Evolutionary conservation across 2,113 vertebrate species (phyloP), one percentile per base, ranked within the genome.

Genomic region (Engraulis encrasicolus): DNA sequence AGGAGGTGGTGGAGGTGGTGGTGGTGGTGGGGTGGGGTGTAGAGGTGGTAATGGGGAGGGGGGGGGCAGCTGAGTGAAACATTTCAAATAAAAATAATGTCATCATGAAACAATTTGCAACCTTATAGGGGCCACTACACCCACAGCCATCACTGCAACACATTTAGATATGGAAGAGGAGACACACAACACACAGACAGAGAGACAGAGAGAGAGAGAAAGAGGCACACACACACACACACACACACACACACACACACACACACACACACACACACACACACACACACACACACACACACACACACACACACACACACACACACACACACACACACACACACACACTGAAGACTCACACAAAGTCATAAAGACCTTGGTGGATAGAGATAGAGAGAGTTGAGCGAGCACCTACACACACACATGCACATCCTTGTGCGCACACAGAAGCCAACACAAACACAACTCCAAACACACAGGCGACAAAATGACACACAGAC

Each of bases 51-150:
- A 20, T 52, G 50, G 15, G 50, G 50, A 20, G 54, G n/a, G n/a
- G n/a, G 54, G 54, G 54, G 54, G 5, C 27, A 87, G 81, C 48
- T 58, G 81, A 88, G 87, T 86, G 87, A 88, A 89, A 93, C 92
- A 91, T 91, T 92, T 92, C 88, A 91, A 90, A 91, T 83, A 87
- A 90, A 83, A 88, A 89, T 89, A 89, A 90, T 91, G 89, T 92
- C 88, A 90, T 88, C 89, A 89, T 82, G 84, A 90, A 92, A 90
- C 89, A 90, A 91, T 92, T 91, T 90, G 85, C 90, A 91, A 87
- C 90, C 90, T 85, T 91, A 91, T 90, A 90, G 88, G 87, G 50
- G n/a, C 85, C 80, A 78, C 78, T 82, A 86, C 77, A 49, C 84
- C 61, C 85, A 86, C 85, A 78, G 49, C 79, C 49, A 23, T 6